phyloP scores from a whole-genome alignment of 2,888 invertebrate species.

The Coleophora deauratella region DNA sequence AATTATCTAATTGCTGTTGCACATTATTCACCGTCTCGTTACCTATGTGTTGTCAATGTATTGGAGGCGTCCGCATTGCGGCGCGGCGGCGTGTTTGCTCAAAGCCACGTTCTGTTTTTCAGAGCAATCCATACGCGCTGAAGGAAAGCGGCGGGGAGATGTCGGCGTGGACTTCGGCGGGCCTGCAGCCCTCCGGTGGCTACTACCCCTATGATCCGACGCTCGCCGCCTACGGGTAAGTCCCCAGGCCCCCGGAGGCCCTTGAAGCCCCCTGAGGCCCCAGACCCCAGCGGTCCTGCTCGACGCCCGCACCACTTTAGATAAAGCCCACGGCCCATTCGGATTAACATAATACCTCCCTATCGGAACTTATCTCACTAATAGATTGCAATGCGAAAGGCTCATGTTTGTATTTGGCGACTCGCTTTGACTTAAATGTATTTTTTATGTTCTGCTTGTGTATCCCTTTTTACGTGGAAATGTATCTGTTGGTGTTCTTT shows the following conservation, averaged over 20 bases:
- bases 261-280: background rate
- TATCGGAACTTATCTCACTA: constrained; percentile 62
- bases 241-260: constrained; percentile 49
- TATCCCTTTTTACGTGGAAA: constrained; percentile 31
- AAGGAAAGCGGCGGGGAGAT: constrained; percentile 91
- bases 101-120: constrained; percentile 65
- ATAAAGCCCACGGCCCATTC: constrained; percentile 55
- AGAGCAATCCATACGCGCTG: constrained; percentile 93
- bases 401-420: constrained; percentile 62
- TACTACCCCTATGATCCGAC: constrained; percentile 96
- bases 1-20: constrained; percentile 1
- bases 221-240: constrained; percentile 94
- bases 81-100: constrained; percentile 18
- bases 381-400: constrained; percentile 70
- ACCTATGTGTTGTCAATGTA: background rate
- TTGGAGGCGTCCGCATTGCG: background rate
- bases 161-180: constrained; percentile 94
- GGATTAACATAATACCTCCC: constrained; percentile 66
- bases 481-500: constrained; percentile 13
- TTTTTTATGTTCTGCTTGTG: constrained; percentile 53
- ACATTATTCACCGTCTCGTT: background rate
- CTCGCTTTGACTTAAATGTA: constrained; percentile 54
- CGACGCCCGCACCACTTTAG: constrained; percentile 59
- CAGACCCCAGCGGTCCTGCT: constrained; percentile 47
- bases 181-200: constrained; percentile 91